Base-by-base conservation (phyloP, 2,113 vertebrate species). In the Lucifuga dentata region DNA sequence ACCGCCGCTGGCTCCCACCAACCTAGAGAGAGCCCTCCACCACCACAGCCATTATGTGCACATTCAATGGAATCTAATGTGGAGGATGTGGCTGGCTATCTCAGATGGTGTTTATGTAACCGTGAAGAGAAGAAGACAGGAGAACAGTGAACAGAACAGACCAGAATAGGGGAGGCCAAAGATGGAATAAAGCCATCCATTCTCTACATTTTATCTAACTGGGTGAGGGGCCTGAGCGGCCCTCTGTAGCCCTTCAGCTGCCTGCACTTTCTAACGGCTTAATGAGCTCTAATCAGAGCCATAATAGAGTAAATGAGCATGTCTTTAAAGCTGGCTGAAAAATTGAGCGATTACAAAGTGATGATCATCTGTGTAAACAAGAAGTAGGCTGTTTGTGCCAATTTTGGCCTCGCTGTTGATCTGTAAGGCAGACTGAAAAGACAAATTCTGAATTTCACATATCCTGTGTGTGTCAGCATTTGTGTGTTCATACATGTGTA, bases 1-100 rank as follows among this genome's bases (percentile, higher is more conserved):
- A 79, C 74, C 67, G 45, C 76, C 55, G 63, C 77, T 62, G 67
- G 73, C 68, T 82, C 87, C 86, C 80, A 78, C 83, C 77, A 74
- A 72, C 80, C 52, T 40, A 55, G 53, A 57, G 68, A 38, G 56
- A 63, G 56, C 36, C 68, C 65, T 81, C 68, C 62, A 51, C 56
- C 58, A 72, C 71, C 80, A 46, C 68, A 72, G 75, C 63, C 76
- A 81, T 81, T 75, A 77, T 89, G 76, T 73, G 61, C 76, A 82
- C 51, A 80, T 78, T 70, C 58, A 86, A 74, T 76, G 62, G 81
- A 89, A 86, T 84, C 53, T 61, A 64, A 72, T 68, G 77, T 52
- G 45, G 68, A 82, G 71, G 83, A 86, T 82, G 83, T 84, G 83
- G 81, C 71, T 23, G 51, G 66, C 57, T 64, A 74, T 76, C 74